These are phyloP conservation scores for Stigmatopora argus DNA, from an alignment of 2,113 vertebrate species.

Conservation along the genomic window DNA sequence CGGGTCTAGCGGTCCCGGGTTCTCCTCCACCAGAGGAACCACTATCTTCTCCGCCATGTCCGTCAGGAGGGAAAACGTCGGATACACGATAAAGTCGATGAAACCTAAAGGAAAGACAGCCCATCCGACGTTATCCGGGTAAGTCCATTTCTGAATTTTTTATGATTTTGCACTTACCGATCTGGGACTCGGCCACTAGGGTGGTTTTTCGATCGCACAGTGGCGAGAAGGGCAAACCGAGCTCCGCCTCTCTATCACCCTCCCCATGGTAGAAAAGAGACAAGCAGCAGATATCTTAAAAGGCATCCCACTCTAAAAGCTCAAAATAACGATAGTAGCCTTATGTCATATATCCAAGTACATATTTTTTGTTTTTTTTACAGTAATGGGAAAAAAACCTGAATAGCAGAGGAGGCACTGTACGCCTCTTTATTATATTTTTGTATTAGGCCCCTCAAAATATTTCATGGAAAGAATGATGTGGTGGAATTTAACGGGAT, in stretches of 20 bases:
- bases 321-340: slow-evolving; percentile 38
- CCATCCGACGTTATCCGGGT: background rate
- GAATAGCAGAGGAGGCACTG: background rate
- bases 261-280: slow-evolving; percentile 57
- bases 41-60: slow-evolving; percentile 91
- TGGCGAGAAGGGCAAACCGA: slow-evolving; percentile 83
- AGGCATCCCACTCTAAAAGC: slow-evolving; percentile 40
- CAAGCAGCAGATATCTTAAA: slow-evolving; percentile 49
- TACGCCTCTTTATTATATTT: background rate
- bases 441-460: background rate
- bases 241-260: slow-evolving; percentile 87
- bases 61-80: slow-evolving; percentile 87
- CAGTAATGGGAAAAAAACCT: background rate
- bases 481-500: no score
- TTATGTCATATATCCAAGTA: slow-evolving; percentile 3
- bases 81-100: slow-evolving; percentile 93
- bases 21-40: slow-evolving; percentile 79
- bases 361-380: background rate
- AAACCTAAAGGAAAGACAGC: slow-evolving; percentile 71
- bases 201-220: slow-evolving; percentile 86
- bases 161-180: slow-evolving; percentile 66
- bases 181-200: slow-evolving; percentile 85
- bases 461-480: background rate
- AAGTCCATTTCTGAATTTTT: background rate
- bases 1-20: slow-evolving; percentile 71